These are phyloP conservation scores for Poeciliopsis presidionis DNA, from an alignment of 2,797 vertebrate genomes.

Conservation along the genomic window DNA sequence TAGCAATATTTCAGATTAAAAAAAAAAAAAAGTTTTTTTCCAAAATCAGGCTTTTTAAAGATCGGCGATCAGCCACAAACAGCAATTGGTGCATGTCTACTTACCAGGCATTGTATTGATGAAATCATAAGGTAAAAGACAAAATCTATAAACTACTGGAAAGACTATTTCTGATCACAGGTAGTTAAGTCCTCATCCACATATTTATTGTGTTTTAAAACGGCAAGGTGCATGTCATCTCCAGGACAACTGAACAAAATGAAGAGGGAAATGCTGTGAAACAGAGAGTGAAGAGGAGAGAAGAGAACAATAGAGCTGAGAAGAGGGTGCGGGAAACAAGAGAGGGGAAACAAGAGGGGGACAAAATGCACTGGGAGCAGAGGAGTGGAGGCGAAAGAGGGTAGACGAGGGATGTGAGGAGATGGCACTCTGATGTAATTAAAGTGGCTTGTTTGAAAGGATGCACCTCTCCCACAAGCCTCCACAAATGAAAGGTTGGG, in stretches of 20 bases:
- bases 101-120: slow-evolving; percentile 10
- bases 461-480: slow-evolving; percentile 40
- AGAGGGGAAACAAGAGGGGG: slow-evolving; percentile 28
- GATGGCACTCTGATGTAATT: slow-evolving; percentile 72
- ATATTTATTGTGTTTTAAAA: slow-evolving; percentile 44
- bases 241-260: slow-evolving; percentile 51
- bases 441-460: slow-evolving; percentile 67
- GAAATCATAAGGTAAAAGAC: slow-evolving; percentile 8
- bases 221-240: slow-evolving; percentile 39
- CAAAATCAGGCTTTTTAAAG: too few relatives aligned
- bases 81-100: not conserved
- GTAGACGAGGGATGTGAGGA: slow-evolving; percentile 39
- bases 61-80: too few relatives aligned
- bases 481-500: slow-evolving; percentile 54
- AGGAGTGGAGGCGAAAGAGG: slow-evolving; percentile 24
- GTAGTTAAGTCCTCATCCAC: slow-evolving; percentile 41
- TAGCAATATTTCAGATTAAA: too few relatives aligned
- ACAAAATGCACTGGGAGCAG: slow-evolving; percentile 36
- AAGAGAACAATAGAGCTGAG: slow-evolving; percentile 11
- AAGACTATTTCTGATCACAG: slow-evolving; percentile 15
- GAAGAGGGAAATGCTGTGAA: slow-evolving; percentile 11
- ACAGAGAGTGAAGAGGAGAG: slow-evolving; percentile 20
- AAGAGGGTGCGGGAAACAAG: slow-evolving; percentile 20
- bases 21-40: too few relatives aligned
- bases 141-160: slow-evolving; percentile 11